A percentile compares a stretch with the other conserved stretches of the same genome.
Evolutionary conservation across 2,888 invertebrate species (phyloP).

Genomic region (Nebria salina): DNA sequence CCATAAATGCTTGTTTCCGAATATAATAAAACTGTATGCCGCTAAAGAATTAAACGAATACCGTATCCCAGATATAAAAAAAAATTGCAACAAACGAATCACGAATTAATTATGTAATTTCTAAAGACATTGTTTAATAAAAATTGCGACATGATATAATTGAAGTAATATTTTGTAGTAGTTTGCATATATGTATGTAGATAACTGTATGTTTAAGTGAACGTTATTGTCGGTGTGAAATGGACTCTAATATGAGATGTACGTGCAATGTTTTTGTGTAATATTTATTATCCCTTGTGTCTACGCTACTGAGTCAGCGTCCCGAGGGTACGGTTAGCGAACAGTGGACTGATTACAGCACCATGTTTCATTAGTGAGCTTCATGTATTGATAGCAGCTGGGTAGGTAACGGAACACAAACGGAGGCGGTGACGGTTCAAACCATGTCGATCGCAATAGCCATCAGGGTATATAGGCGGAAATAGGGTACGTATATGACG

Average conservation of each 20-base stretch:
- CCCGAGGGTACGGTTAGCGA: conserved; percentile 51
- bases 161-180: too few relatives aligned
- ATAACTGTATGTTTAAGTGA: background rate
- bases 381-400: conserved; percentile 53
- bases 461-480: background rate
- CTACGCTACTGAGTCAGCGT: conserved; percentile 32
- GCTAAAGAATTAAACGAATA: background rate
- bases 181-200: too few relatives aligned
- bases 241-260: conserved; percentile 5
- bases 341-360: conserved; percentile 58
- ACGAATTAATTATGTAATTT: too few relatives aligned
- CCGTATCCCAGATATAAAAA: background rate
- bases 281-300: conserved; percentile 14
- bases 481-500: background rate
- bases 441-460: conserved; percentile 18
- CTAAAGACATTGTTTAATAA: too few relatives aligned
- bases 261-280: conserved; percentile 8
- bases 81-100: too few relatives aligned
- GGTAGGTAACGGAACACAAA: background rate
- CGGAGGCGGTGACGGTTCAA: conserved; percentile 5
- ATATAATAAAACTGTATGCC: background rate
- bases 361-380: conserved; percentile 62
- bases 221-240: background rate
- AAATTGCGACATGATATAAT: too few relatives aligned
- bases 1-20: background rate